phyloP scores from a whole-genome alignment of 2,888 invertebrate species.

The Ormyrus thymus region DNA sequence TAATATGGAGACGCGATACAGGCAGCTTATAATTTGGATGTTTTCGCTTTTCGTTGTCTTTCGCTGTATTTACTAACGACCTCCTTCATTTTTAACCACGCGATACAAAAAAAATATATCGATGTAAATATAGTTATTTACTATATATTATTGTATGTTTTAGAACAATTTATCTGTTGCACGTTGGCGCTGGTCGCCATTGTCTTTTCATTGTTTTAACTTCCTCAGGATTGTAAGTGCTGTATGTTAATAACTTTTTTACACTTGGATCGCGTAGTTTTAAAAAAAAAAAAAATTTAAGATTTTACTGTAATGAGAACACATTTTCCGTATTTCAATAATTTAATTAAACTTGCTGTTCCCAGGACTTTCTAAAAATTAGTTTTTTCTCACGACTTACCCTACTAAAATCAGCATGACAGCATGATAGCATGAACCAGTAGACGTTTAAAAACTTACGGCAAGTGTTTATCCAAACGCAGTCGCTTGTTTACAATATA shows the following conservation, averaged over 20 bases:
- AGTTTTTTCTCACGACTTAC: conserved; percentile 6
- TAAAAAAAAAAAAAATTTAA: conserved; percentile 9
- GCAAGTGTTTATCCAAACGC: conserved; percentile 3
- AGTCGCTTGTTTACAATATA: conserved; percentile 32
- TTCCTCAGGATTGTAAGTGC: conserved; percentile 11
- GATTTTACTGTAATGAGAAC: neutral
- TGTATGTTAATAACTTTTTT: conserved; percentile 32
- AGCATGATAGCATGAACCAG: conserved; percentile 48
- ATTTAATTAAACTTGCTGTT: neutral
- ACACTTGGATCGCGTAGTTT: conserved; percentile 15
- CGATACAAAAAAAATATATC: neutral
- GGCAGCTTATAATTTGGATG: neutral
- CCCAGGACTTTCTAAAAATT: neutral
- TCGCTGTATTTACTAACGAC: neutral
- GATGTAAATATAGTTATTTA: conserved; percentile 27
- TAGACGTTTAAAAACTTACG: conserved; percentile 10
- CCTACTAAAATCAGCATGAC: conserved; percentile 23
- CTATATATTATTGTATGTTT: conserved; percentile 7
- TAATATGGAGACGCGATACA: conserved; percentile 7
- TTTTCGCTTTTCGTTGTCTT: conserved; percentile 1
- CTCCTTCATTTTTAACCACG: neutral
- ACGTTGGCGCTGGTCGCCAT: conserved; percentile 45
- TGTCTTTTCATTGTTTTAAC: conserved; percentile 10
- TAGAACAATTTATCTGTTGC: conserved; percentile 31
- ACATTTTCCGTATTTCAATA: neutral